phyloP scores from a whole-genome alignment of 1,140 invertebrate genomes.

The Oscheius sp. region DNA sequence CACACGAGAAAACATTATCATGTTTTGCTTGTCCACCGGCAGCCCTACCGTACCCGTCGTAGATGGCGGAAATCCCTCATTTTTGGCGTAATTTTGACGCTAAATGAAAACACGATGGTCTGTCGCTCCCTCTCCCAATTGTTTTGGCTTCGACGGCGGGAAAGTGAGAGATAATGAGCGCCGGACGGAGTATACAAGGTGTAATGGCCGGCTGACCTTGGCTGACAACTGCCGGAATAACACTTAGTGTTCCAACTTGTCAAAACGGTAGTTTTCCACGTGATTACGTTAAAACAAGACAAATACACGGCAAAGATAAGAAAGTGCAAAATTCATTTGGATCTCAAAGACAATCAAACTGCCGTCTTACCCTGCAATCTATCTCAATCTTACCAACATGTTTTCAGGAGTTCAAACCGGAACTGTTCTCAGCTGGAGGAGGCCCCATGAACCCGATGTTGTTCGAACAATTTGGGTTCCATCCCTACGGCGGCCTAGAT shows the following conservation, averaged over 20 bases:
- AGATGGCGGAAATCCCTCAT: not conserved
- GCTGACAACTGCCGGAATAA: constrained; percentile 7
- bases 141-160: not conserved
- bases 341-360: no score
- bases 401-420: constrained; percentile 44
- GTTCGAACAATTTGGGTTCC: constrained; percentile 27
- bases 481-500: constrained; percentile 44
- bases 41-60: not conserved
- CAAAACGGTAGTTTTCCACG: no score
- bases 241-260: constrained; percentile 8
- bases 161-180: not conserved
- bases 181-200: no score
- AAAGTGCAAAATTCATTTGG: no score
- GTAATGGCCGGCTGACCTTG: not conserved
- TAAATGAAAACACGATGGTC: not conserved
- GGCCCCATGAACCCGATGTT: constrained; percentile 20
- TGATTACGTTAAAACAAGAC: no score
- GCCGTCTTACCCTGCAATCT: no score
- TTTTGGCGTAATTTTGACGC: not conserved
- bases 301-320: no score
- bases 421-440: constrained; percentile 27
- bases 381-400: no score
- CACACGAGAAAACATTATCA: not conserved
- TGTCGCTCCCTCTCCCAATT: no score
- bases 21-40: not conserved